phyloP scores from a whole-genome alignment of 23 tunicate species.

The Diplosoma virens region DNA sequence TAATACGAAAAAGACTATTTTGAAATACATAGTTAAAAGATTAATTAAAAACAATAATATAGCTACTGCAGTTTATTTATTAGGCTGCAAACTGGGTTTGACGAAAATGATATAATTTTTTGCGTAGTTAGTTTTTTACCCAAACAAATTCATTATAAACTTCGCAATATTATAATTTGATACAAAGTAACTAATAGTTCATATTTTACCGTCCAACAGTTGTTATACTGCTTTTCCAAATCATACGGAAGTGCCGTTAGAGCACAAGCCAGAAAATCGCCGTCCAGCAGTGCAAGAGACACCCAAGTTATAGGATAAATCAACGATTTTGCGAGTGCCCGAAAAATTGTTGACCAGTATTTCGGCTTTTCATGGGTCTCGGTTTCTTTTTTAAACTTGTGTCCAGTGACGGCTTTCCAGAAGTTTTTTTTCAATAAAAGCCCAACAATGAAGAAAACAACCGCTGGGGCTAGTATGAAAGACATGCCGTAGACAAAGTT shows the following conservation, averaged over 20 bases:
- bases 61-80: too few species aligned
- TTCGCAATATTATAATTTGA: too few species aligned
- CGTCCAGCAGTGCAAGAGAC: slow-evolving; percentile 42
- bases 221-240: background rate
- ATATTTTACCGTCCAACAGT: slow-evolving; percentile 18
- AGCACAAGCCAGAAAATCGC: slow-evolving; percentile 52
- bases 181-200: too few species aligned
- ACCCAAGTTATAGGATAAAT: slow-evolving; percentile 60
- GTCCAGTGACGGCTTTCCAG: slow-evolving; percentile 60
- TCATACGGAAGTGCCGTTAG: slow-evolving; percentile 48
- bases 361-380: slow-evolving; percentile 1
- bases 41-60: too few species aligned
- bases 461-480: slow-evolving; percentile 36
- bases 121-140: too few species aligned
- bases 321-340: background rate
- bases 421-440: slow-evolving; percentile 31
- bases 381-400: background rate
- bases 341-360: background rate
- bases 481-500: slow-evolving; percentile 36
- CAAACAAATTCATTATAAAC: too few species aligned
- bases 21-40: too few species aligned
- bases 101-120: too few species aligned
- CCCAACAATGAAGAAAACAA: slow-evolving; percentile 35
- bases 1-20: too few species aligned
- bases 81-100: too few species aligned